Conservation (phyloP, 64 coral and sea anemone genomes). For the Montipora capricornis region DNA sequence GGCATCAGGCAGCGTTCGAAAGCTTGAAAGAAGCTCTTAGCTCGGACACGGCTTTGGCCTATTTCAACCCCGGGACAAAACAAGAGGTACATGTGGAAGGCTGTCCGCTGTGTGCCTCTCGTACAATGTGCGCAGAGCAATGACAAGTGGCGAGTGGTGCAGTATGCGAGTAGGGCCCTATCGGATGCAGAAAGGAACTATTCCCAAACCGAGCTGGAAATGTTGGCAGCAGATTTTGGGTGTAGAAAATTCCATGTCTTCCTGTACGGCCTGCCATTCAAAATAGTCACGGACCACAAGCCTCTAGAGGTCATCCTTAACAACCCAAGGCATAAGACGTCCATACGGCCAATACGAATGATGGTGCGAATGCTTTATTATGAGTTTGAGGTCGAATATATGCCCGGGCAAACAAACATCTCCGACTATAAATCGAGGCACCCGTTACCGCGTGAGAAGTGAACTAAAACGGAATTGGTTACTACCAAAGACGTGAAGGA, state of each 20-base stretch:
- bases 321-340: slow-evolving; percentile 33
- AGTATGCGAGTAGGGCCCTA: no score
- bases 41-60: background rate
- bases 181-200: slow-evolving; percentile 14
- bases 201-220: slow-evolving; percentile 45
- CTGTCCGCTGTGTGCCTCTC: slow-evolving; percentile 29
- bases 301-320: slow-evolving; percentile 23
- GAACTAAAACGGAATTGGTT: slow-evolving; percentile 28
- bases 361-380: slow-evolving; percentile 26
- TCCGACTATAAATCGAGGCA: slow-evolving; percentile 46
- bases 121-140: background rate
- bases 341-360: slow-evolving; percentile 7
- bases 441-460: background rate
- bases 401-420: slow-evolving; percentile 33
- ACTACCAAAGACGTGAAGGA: slow-evolving; percentile 20
- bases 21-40: background rate
- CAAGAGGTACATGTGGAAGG: slow-evolving; percentile 46
- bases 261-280: slow-evolving; percentile 9
- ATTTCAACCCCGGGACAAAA: slow-evolving; percentile 21
- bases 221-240: slow-evolving; percentile 5
- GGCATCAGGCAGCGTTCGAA: slow-evolving; percentile 1
- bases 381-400: slow-evolving; percentile 35
- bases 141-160: no score
- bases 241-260: slow-evolving; percentile 45
- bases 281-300: background rate